phyloP scores from a whole-genome alignment of 2,888 invertebrate genomes.

The Dolomedes plantarius region DNA sequence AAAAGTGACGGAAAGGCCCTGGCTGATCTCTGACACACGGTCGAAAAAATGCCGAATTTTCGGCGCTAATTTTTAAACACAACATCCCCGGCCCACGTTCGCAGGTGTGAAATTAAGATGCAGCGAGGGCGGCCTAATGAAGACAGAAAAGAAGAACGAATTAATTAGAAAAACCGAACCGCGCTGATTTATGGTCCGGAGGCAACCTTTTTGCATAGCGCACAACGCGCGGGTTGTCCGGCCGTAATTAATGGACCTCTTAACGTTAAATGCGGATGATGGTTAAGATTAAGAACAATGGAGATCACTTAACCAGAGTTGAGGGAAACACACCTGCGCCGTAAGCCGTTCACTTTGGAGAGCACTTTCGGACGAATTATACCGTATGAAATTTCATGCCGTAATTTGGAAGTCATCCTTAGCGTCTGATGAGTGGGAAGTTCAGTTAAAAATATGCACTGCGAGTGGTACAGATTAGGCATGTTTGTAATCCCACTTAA shows the following conservation, averaged over 20 bases:
- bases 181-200: constrained; percentile 25
- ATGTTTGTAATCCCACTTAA: too few species aligned
- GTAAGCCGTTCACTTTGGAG: too few species aligned
- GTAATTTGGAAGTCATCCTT: too few species aligned
- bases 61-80: constrained; percentile 11
- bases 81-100: constrained; percentile 40
- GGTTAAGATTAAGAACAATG: neutral
- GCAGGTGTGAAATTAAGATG: constrained; percentile 64
- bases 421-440: too few species aligned
- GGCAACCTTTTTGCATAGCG: constrained; percentile 3
- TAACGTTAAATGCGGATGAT: neutral
- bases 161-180: constrained; percentile 46
- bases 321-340: too few species aligned
- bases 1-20: neutral
- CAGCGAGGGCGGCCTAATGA: constrained; percentile 58
- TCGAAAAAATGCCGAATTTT: neutral
- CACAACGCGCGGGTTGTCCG: neutral
- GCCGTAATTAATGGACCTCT: neutral
- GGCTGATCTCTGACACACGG: constrained; percentile 44
- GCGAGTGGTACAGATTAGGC: too few species aligned
- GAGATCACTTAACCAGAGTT: neutral
- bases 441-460: too few species aligned
- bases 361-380: too few species aligned
- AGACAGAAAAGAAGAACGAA: constrained; percentile 53
- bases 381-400: too few species aligned